These are phyloP conservation scores for Oncorhynchus gorbuscha DNA, from an alignment of 2,113 vertebrate genomes.

Conservation along the genomic window DNA sequence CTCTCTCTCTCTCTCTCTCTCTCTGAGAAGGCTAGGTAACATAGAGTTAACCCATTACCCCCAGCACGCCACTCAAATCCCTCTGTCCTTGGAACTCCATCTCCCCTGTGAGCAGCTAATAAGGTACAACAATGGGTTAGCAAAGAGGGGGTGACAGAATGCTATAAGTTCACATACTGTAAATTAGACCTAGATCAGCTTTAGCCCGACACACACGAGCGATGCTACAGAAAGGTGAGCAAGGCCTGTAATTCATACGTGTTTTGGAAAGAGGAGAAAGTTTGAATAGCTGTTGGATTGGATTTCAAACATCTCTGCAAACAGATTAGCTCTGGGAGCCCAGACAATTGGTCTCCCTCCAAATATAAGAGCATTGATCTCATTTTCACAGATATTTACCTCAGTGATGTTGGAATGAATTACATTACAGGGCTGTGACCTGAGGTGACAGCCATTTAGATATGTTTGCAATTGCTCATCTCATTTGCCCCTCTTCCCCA, in stretches of 20 bases:
- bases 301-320: constrained; percentile 38
- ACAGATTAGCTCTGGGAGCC: constrained; percentile 25
- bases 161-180: constrained; percentile 1
- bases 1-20: too few species aligned
- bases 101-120: neutral
- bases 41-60: constrained; percentile 4
- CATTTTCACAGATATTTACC: constrained; percentile 36
- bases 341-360: constrained; percentile 44
- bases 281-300: constrained; percentile 36
- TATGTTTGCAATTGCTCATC: constrained; percentile 30
- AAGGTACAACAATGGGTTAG: neutral
- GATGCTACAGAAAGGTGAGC: constrained; percentile 5
- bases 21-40: neutral
- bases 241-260: constrained; percentile 14
- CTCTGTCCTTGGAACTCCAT: neutral
- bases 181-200: neutral
- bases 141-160: neutral
- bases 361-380: constrained; percentile 38
- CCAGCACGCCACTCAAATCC: constrained; percentile 22
- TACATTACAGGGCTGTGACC: constrained; percentile 33
- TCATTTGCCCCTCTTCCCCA: constrained; percentile 12
- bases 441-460: constrained; percentile 23
- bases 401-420: constrained; percentile 32
- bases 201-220: neutral
- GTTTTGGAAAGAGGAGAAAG: constrained; percentile 14